These are phyloP conservation scores for Ricordea florida DNA, from an alignment of 92 coral and sea anemone species.

Conservation along the genomic window DNA sequence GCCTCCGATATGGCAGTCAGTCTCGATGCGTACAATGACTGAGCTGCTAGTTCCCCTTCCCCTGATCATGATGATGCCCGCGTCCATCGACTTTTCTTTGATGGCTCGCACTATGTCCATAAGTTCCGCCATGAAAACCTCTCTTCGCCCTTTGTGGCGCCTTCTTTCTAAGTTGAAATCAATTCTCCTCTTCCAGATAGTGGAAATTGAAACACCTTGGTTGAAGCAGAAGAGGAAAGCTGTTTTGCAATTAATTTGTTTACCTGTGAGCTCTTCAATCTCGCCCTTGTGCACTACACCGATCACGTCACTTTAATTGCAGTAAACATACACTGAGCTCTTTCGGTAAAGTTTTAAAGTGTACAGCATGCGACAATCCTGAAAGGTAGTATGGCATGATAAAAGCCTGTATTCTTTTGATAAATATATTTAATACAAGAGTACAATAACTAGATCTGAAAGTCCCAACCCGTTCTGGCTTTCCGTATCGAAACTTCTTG, in stretches of 20 bases:
- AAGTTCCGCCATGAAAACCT: not conserved
- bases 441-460: not conserved
- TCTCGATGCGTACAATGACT: not conserved
- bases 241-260: too few relatives aligned
- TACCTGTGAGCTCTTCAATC: too few relatives aligned
- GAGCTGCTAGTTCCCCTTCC: slow-evolving; percentile 2
- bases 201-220: slow-evolving; percentile 2
- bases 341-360: too few relatives aligned
- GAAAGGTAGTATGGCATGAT: not conserved
- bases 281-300: too few relatives aligned
- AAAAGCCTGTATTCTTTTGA: too few relatives aligned
- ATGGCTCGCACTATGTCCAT: not conserved
- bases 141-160: not conserved
- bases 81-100: not conserved
- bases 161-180: not conserved
- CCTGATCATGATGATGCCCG: slow-evolving; percentile 16
- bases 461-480: not conserved
- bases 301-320: too few relatives aligned
- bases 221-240: too few relatives aligned
- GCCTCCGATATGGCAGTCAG: slow-evolving; percentile 1
- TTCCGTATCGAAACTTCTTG: not conserved
- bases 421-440: not conserved
- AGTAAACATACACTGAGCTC: too few relatives aligned
- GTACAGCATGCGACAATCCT: too few relatives aligned
- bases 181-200: not conserved